phyloP scores from a whole-genome alignment of 2,113 vertebrate genomes.

The Sturnus vulgaris region DNA sequence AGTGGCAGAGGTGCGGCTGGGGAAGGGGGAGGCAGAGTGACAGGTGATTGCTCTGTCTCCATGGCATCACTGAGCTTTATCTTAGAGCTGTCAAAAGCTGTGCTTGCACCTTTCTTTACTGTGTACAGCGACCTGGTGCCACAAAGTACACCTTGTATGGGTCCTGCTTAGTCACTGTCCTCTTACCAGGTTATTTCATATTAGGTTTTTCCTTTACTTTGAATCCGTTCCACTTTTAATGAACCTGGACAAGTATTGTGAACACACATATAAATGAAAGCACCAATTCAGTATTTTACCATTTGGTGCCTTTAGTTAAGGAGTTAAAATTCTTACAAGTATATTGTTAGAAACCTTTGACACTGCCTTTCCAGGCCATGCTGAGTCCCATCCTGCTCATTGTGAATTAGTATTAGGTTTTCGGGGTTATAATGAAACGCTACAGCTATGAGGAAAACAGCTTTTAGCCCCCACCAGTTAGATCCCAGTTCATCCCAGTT shows the following conservation, averaged over 20 bases:
- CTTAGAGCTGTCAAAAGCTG: background rate
- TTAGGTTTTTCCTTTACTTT: background rate
- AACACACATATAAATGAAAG: background rate
- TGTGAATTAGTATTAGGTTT: background rate
- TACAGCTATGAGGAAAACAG: background rate
- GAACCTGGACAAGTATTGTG: background rate
- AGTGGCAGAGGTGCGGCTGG: background rate
- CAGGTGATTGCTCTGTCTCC: conserved; percentile 30
- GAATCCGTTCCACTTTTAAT: background rate
- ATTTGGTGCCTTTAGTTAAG: background rate
- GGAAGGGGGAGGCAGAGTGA: background rate
- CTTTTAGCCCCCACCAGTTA: background rate
- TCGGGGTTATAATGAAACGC: background rate
- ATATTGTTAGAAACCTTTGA: background rate
- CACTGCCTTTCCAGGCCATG: background rate
- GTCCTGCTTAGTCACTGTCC: background rate
- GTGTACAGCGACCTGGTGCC: background rate
- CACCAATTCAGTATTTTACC: background rate
- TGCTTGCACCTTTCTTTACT: background rate
- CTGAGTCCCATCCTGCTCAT: background rate
- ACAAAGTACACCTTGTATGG: background rate
- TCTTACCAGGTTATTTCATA: background rate
- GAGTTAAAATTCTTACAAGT: background rate
- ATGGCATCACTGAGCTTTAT: conserved; percentile 23
- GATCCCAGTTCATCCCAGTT: background rate